These are phyloP conservation scores for Gorsachius magnificus DNA, from an alignment of 2,797 vertebrate genomes.

Conservation along the genomic window DNA sequence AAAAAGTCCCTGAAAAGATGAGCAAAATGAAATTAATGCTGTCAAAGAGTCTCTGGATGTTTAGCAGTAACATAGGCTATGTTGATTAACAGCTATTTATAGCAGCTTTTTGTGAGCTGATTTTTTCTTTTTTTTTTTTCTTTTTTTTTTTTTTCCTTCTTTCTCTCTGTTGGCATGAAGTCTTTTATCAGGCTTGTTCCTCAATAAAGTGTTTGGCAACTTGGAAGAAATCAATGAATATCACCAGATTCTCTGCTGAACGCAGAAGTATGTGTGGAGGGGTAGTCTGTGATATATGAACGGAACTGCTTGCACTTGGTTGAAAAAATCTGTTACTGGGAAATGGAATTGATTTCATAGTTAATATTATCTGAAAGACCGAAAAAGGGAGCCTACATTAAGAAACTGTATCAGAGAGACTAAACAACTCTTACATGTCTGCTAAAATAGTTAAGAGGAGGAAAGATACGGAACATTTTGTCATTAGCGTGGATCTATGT, in stretches of 20 bases:
- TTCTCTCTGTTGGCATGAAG: background rate
- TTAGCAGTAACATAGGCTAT: background rate
- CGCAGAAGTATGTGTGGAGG: background rate
- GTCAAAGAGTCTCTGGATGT: background rate
- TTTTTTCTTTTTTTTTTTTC: background rate
- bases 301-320: background rate
- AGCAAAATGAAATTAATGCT: background rate
- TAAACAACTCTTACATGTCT: background rate
- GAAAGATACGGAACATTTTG: background rate
- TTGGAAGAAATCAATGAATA: background rate
- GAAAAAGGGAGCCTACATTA: background rate
- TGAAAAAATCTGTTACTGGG: background rate
- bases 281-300: background rate
- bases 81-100: constrained; percentile 43
- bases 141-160: too few species aligned
- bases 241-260: background rate
- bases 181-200: background rate
- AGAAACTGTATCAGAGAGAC: background rate
- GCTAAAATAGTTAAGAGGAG: background rate
- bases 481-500: background rate
- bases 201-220: background rate
- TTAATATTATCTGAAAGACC: background rate
- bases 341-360: background rate
- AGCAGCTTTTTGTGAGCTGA: background rate
- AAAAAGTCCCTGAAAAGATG: background rate